These are phyloP conservation scores for Echinarachnius parma DNA, from an alignment of 53 echinoderm and acorn worm species.

Conservation along the genomic window DNA sequence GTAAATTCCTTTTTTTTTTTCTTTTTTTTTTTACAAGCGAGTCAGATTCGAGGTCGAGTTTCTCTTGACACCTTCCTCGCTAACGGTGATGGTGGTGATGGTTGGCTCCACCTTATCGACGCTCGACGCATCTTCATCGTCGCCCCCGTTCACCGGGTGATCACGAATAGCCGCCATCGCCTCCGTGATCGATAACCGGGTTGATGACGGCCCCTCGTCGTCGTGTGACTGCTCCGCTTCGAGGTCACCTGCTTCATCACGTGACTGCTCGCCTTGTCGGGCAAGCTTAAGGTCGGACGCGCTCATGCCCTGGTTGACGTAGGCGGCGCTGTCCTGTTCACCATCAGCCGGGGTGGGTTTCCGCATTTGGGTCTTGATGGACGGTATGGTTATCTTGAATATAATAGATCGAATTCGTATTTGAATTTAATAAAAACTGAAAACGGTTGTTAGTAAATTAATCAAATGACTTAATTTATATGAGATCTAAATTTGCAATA, in stretches of 20 bases:
- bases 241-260: not conserved
- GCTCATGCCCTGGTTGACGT: slow-evolving; percentile 64
- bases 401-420: too few species aligned
- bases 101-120: not conserved
- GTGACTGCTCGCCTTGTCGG: not conserved
- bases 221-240: not conserved
- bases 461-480: too few species aligned
- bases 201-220: not conserved
- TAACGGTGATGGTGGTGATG: not conserved
- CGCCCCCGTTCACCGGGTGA: too few species aligned
- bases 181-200: too few species aligned
- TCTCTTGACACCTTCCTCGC: not conserved
- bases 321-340: slow-evolving; percentile 4
- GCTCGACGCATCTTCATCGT: not conserved
- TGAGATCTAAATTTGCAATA: too few species aligned
- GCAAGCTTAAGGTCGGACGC: slow-evolving; percentile 60
- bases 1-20: too few species aligned
- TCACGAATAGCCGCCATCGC: too few species aligned
- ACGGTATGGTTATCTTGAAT: slow-evolving; percentile 44
- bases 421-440: too few species aligned
- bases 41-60: too few species aligned
- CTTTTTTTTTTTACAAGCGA: too few species aligned
- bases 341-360: slow-evolving; percentile 10
- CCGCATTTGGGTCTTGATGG: slow-evolving; percentile 39
- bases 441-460: too few species aligned